Conservation (phyloP, 1,140 invertebrate genomes). For the Caenorhabditis inopinata region DNA sequence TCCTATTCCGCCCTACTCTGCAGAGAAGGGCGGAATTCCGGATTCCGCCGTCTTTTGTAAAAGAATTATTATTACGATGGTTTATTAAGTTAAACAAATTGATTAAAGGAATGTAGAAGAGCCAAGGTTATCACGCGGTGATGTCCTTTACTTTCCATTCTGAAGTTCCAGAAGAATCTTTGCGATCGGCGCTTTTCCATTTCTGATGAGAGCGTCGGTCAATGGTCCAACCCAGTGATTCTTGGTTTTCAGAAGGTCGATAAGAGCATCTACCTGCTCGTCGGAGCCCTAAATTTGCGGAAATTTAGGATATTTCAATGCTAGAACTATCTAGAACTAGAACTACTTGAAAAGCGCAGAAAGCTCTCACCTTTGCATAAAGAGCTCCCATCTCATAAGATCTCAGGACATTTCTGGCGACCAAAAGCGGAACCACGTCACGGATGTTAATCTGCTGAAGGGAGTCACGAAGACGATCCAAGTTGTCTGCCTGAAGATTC, state of each 20-base stretch:
- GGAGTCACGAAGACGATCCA: conserved; percentile 51
- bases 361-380: conserved; percentile 53
- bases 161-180: conserved; percentile 41
- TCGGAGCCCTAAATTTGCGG: background rate
- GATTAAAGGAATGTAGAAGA: too few relatives aligned
- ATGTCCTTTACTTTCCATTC: conserved; percentile 29
- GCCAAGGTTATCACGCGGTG: too few relatives aligned
- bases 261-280: conserved; percentile 57
- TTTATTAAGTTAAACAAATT: too few relatives aligned
- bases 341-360: background rate
- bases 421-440: conserved; percentile 59
- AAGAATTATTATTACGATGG: too few relatives aligned
- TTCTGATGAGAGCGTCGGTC: conserved; percentile 58
- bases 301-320: background rate
- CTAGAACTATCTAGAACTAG: background rate
- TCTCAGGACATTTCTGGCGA: conserved; percentile 58
- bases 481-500: conserved; percentile 54
- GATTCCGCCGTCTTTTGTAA: too few relatives aligned
- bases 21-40: too few relatives aligned
- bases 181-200: conserved; percentile 52
- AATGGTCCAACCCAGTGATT: conserved; percentile 60
- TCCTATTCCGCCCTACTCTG: too few relatives aligned
- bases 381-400: conserved; percentile 57
- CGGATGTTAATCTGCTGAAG: conserved; percentile 50
- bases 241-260: conserved; percentile 61